Evolutionary conservation across 2,888 invertebrate genomes (phyloP), one percentile per base, ranked within the genome.

Genomic region (Arenicola marina): DNA sequence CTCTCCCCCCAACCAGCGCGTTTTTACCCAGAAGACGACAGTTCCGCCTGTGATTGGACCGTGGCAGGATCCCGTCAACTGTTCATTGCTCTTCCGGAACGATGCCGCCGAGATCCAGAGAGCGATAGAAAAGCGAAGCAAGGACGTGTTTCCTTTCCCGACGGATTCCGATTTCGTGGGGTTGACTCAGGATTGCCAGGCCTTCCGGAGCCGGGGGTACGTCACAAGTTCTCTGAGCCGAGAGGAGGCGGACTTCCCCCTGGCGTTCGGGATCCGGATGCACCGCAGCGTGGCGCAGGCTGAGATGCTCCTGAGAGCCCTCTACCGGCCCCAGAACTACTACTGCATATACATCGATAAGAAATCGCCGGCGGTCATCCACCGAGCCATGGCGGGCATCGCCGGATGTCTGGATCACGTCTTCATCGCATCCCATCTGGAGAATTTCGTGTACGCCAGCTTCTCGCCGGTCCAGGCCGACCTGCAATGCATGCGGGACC

Each of bases 301-400:
- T 1, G 71, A 68, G 46, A 48, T 65, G 26, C 48, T 75, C 18
- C 53, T 75, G 18, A 51, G 65, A 11, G 54, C 65, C 1, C 65
- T 74, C 24, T 74, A 75, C 58, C 51, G 59, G 38, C 74, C 73
- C 7, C 70, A 75, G 26, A 75, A 74, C 60, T 45, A 69, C 29
- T 73, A 73, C 56, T 74, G 74, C 60, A 55, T 74, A 29, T 68
- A 74, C 55, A 61, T 74, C 7, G 74, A 74, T 54, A 34, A 32
- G 18, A 69, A 67, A 43, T 54, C 69, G 11, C 38, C 53, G 4
- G 28, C 56, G 26, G 11, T 32, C 2, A 33, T 68, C 28, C 58
- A 63, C 28, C 34, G 51, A 26, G 66, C 66, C 26, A 62, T 67
- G 46, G 46, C 43, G 28, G 34, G 54, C 1, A 64, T 68, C 7